Evolutionary conservation across 2,888 invertebrate genomes (phyloP).

Genomic region (Xestia xanthographa): DNA sequence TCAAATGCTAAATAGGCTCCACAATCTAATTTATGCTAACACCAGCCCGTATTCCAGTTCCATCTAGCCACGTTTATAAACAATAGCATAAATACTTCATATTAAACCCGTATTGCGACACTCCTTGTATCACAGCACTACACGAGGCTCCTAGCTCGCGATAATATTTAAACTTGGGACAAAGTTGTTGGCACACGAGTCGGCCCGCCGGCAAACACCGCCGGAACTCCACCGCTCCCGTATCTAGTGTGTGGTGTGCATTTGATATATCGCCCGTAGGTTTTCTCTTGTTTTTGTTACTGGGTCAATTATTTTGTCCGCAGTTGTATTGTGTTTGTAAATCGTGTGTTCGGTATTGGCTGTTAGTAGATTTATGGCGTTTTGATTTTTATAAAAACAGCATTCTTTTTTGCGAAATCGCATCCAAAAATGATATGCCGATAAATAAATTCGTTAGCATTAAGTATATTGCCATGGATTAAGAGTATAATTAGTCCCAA

Average conservation of each 20-base stretch:
- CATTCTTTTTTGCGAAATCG: not conserved
- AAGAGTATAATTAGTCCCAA: not conserved
- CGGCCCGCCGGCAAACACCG: constrained; percentile 64
- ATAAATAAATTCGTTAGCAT: not conserved
- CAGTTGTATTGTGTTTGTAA: constrained; percentile 60
- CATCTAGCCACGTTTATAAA: constrained; percentile 55
- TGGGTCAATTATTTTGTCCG: constrained; percentile 69
- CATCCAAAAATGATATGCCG: not conserved
- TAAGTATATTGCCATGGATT: not conserved
- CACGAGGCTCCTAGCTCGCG: constrained; percentile 62
- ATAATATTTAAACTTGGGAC: constrained; percentile 69
- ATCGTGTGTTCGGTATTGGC: constrained; percentile 50
- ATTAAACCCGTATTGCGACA: constrained; percentile 68
- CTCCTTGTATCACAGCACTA: constrained; percentile 57
- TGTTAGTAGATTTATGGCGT: constrained; percentile 47
- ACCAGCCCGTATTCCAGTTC: constrained; percentile 47
- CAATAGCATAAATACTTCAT: constrained; percentile 62
- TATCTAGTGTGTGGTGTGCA: constrained; percentile 67
- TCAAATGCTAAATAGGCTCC: constrained; percentile 50
- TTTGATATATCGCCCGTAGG: constrained; percentile 69
- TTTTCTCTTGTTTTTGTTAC: constrained; percentile 70
- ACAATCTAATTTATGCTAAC: constrained; percentile 55
- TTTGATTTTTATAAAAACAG: constrained; percentile 46
- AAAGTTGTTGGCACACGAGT: constrained; percentile 69
- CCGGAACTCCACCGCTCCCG: constrained; percentile 66